Conservation (phyloP, 2,113 vertebrate genomes). For the Pachypanchax playfairii region DNA sequence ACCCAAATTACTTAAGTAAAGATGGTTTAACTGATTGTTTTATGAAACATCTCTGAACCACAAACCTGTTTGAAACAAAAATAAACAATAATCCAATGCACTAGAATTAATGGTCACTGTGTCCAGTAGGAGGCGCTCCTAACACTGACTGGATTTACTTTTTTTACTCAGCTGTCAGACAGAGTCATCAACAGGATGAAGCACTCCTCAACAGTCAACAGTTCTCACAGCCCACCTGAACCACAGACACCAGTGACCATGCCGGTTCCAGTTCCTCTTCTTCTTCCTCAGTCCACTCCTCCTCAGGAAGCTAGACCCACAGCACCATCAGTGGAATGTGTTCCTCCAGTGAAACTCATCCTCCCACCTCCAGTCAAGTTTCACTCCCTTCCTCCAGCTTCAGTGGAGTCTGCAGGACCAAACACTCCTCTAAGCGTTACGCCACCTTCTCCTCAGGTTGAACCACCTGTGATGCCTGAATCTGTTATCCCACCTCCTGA, state of each 20-base stretch:
- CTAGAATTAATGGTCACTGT: background rate
- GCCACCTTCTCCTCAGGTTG: conserved; percentile 2
- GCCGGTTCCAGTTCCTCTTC: conserved; percentile 14
- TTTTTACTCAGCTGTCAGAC: conserved; percentile 68
- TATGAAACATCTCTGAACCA: background rate
- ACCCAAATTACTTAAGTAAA: background rate
- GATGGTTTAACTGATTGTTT: background rate
- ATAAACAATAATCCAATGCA: background rate
- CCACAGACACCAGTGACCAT: background rate
- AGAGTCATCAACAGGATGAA: conserved; percentile 75
- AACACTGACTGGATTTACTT: background rate
- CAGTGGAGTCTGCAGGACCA: conserved; percentile 27
- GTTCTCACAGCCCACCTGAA: conserved; percentile 15
- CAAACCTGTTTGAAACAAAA: background rate
- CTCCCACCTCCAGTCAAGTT: conserved; percentile 51
- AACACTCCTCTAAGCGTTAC: background rate
- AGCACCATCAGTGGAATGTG: conserved; percentile 20
- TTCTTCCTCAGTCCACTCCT: conserved; percentile 32
- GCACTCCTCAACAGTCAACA: conserved; percentile 19
- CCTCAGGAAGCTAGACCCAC: conserved; percentile 22
- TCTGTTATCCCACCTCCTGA: conserved; percentile 26
- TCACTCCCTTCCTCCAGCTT: conserved; percentile 40
- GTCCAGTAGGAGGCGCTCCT: background rate
- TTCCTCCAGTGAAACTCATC: conserved; percentile 25
- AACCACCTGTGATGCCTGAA: conserved; percentile 26